Percentiles rank a stretch among this genome's conserved stretches.
Evolutionary conservation across 1,140 invertebrate species (phyloP).

Genomic region (Armadillidium nasatum): DNA sequence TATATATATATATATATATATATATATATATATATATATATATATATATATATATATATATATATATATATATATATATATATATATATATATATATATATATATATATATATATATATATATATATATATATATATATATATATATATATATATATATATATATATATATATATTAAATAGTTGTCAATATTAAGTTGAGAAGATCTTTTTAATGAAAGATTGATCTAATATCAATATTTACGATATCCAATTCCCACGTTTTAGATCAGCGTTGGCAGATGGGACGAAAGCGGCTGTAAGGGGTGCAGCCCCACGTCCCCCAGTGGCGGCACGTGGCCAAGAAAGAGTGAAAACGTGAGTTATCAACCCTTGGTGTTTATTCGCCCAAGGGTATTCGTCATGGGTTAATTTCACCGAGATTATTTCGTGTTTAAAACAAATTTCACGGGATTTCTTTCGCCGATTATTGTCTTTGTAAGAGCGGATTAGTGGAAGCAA

Average conservation of each 20-base stretch:
- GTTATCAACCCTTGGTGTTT: conserved; percentile 1
- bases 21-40: too few relatives aligned
- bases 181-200: too few relatives aligned
- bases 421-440: conserved; percentile 12
- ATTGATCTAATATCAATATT: background rate
- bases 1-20: too few relatives aligned
- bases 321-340: background rate
- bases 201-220: too few relatives aligned
- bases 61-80: too few relatives aligned
- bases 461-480: background rate
- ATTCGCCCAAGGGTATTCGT: background rate
- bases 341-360: background rate
- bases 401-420: conserved; percentile 2
- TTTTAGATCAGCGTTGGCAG: background rate
- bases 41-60: too few relatives aligned
- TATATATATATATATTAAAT: too few relatives aligned
- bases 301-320: background rate
- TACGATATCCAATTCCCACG: background rate
- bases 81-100: too few relatives aligned
- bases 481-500: background rate
- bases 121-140: too few relatives aligned
- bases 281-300: background rate
- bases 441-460: background rate
- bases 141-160: too few relatives aligned
- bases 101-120: too few relatives aligned